Percentiles rank a stretch among this genome's conserved stretches.
These are phyloP conservation scores for Pyrrhia umbra DNA, from an alignment of 2,888 invertebrate species.

Conservation along the genomic window DNA sequence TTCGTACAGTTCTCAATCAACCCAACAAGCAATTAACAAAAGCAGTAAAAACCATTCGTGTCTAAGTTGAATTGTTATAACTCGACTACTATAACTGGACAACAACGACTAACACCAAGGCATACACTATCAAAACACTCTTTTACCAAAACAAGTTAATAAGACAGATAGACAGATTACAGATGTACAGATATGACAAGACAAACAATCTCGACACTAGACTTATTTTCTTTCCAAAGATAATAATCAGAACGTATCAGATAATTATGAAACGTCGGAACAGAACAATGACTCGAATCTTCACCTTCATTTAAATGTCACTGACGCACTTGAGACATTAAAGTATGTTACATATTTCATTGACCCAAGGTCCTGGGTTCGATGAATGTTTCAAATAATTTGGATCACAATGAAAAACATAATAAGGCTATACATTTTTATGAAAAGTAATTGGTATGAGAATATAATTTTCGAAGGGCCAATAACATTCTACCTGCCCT, in stretches of 20 bases:
- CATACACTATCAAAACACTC: too few species aligned
- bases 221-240: background rate
- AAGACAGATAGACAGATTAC: background rate
- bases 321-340: background rate
- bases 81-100: too few species aligned
- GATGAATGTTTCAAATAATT: background rate
- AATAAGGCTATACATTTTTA: too few species aligned
- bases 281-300: background rate
- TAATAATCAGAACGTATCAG: background rate
- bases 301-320: conserved; percentile 4
- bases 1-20: too few species aligned
- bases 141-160: too few species aligned
- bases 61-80: too few species aligned
- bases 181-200: background rate
- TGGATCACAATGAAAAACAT: background rate
- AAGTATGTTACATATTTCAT: background rate
- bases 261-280: background rate
- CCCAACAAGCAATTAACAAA: background rate
- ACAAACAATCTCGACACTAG: background rate
- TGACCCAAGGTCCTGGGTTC: background rate
- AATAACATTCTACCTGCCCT: too few species aligned
- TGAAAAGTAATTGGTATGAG: background rate
- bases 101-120: too few species aligned
- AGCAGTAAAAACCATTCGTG: too few species aligned
- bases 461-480: too few species aligned